These are phyloP conservation scores for Rhincodon typus DNA, from an alignment of 2,797 vertebrate genomes.

Conservation along the genomic window DNA sequence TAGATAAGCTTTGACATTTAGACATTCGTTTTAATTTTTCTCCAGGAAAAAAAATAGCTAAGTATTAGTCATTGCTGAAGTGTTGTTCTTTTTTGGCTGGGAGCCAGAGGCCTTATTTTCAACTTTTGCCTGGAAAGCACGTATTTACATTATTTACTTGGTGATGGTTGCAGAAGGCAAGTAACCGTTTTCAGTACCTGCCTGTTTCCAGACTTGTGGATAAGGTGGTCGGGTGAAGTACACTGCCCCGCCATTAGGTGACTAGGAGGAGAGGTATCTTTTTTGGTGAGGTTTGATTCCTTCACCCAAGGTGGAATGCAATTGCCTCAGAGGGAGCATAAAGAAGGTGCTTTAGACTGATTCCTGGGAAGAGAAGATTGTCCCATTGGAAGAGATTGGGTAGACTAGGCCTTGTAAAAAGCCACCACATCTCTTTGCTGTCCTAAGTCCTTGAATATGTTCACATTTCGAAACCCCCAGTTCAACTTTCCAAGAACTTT, in stretches of 20 bases:
- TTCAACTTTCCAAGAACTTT: too few relatives aligned
- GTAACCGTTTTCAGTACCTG: neutral
- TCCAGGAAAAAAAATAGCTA: neutral
- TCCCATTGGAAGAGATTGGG: neutral
- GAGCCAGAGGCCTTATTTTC: neutral
- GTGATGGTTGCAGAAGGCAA: neutral
- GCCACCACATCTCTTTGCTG: too few relatives aligned
- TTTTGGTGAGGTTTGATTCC: neutral
- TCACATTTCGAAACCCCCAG: too few relatives aligned
- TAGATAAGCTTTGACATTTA: neutral
- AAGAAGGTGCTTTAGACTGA: neutral
- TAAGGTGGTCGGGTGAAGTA: neutral
- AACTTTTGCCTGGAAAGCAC: neutral
- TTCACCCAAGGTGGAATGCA: neutral
- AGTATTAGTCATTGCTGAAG: neutral
- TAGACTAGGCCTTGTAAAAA: neutral
- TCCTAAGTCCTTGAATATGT: too few relatives aligned
- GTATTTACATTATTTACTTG: neutral
- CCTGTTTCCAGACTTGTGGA: neutral
- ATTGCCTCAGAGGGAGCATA: neutral
- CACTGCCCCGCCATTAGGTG: neutral
- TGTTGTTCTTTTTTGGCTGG: neutral
- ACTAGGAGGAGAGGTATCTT: neutral
- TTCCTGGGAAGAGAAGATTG: neutral
- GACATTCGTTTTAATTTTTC: neutral